phyloP scores from a whole-genome alignment of 1,140 invertebrate genomes.

The Metaphire vulgaris region DNA sequence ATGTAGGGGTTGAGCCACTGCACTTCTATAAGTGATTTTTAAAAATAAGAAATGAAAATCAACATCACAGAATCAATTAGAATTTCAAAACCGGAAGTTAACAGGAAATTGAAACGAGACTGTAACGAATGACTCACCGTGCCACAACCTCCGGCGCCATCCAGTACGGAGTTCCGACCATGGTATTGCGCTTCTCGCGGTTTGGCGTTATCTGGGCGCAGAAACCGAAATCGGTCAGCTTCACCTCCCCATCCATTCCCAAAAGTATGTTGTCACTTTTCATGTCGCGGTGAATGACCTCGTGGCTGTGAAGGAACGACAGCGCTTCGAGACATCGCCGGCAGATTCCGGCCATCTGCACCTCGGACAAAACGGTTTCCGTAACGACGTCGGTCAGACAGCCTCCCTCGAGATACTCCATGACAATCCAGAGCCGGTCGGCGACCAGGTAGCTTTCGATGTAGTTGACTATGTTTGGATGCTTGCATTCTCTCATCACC shows the following conservation, averaged over 20 bases:
- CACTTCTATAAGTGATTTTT: no score
- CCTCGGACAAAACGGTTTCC: conserved; percentile 59
- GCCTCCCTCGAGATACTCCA: conserved; percentile 57
- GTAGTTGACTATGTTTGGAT: conserved; percentile 60
- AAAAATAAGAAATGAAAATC: no score
- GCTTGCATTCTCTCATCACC: conserved; percentile 49
- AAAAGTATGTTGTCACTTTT: conserved; percentile 54
- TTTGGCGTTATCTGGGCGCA: conserved; percentile 46
- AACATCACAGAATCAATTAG: no score
- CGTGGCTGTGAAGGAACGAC: conserved; percentile 28
- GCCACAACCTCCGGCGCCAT: conserved; percentile 45
- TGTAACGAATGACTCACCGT: conserved; percentile 30
- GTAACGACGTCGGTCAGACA: conserved; percentile 57
- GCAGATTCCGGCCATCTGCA: conserved; percentile 96
- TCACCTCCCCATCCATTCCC: conserved; percentile 49
- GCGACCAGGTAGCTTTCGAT: conserved; percentile 82
- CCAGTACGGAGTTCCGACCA: conserved; percentile 54
- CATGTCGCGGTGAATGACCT: conserved; percentile 44
- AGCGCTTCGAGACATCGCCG: conserved; percentile 17
- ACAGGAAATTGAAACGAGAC: no score
- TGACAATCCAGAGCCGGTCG: conserved; percentile 57
- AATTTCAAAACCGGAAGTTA: no score
- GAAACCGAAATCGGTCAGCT: conserved; percentile 53
- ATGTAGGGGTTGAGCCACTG: no score
- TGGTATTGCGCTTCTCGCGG: conserved; percentile 45